These are phyloP conservation scores for Drosophila pandora DNA, from an alignment of 1,140 invertebrate genomes.

Conservation along the genomic window DNA sequence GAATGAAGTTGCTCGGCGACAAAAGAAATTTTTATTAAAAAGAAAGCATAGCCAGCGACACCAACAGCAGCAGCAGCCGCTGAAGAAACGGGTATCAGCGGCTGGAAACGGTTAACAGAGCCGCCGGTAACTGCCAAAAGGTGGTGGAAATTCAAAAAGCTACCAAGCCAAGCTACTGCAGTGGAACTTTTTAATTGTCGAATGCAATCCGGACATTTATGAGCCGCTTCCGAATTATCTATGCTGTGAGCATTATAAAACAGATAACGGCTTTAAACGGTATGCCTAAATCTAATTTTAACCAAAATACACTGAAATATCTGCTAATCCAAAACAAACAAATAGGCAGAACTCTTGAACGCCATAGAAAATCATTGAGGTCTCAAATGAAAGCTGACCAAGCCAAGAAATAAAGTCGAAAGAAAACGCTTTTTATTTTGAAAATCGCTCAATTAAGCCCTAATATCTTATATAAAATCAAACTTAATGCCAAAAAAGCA, in stretches of 20 bases:
- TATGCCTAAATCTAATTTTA: conserved; percentile 4
- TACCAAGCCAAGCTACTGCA: conserved; percentile 28
- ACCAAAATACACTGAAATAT: conserved; percentile 4
- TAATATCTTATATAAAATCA: conserved; percentile 34
- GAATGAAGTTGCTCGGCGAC: conserved; percentile 73
- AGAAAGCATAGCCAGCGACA: conserved; percentile 67
- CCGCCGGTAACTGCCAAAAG: conserved; percentile 15
- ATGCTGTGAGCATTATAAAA: conserved; percentile 15
- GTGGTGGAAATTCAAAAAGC: conserved; percentile 31
- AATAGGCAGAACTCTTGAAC: conserved; percentile 1
- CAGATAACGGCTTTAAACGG: conserved; percentile 14
- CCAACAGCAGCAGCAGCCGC: conserved; percentile 25
- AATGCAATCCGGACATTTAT: conserved; percentile 20
- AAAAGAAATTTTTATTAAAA: conserved; percentile 83
- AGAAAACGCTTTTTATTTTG: conserved; percentile 19
- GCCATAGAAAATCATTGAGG: neutral
- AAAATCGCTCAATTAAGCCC: conserved; percentile 32
- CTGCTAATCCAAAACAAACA: neutral
- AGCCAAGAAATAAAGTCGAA: conserved; percentile 3
- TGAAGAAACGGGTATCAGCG: conserved; percentile 16
- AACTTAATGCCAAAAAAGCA: conserved; percentile 49
- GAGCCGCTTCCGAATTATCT: conserved; percentile 29
- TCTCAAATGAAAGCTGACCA: conserved; percentile 12
- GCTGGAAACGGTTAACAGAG: conserved; percentile 45
- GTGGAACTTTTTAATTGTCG: conserved; percentile 55